A percentile compares a stretch with the other conserved stretches of the same genome.
These are phyloP conservation scores for Norana najaformis DNA, from an alignment of 2,888 invertebrate genomes.

Conservation along the genomic window DNA sequence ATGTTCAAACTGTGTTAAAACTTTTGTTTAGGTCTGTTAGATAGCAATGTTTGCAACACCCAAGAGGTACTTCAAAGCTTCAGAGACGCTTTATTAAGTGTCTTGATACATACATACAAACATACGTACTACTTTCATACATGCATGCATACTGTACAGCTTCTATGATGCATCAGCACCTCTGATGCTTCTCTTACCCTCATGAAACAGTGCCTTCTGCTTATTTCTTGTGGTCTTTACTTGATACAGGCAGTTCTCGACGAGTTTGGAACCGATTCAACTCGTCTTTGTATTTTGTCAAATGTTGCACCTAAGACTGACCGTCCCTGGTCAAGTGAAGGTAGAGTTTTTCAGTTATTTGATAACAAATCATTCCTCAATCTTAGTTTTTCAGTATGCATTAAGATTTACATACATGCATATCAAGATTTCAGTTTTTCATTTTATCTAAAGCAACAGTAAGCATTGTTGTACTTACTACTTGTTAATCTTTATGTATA, in stretches of 20 bases:
- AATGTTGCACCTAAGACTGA: conserved; percentile 87
- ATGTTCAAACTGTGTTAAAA: too few relatives aligned
- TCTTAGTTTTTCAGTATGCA: background rate
- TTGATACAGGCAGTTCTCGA: conserved; percentile 67
- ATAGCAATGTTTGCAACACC: too few relatives aligned
- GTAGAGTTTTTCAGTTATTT: conserved; percentile 68
- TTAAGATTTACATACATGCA: background rate
- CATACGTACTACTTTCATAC: too few relatives aligned
- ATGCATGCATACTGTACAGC: background rate
- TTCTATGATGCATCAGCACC: background rate
- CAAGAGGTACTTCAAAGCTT: too few relatives aligned
- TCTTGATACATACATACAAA: too few relatives aligned
- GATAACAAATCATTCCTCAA: background rate
- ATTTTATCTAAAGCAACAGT: too few relatives aligned
- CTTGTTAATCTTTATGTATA: background rate
- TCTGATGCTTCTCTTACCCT: background rate
- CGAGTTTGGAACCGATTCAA: conserved; percentile 85
- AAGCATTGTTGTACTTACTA: background rate
- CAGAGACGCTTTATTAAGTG: too few relatives aligned
- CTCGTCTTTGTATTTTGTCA: conserved; percentile 82
- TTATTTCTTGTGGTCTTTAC: background rate
- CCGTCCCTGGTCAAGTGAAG: conserved; percentile 84
- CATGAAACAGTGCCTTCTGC: background rate
- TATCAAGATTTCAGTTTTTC: background rate
- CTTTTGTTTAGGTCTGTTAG: too few relatives aligned